Evolutionary conservation across 2,888 invertebrate species (phyloP).

Genomic region (Drosophila mettleri): DNA sequence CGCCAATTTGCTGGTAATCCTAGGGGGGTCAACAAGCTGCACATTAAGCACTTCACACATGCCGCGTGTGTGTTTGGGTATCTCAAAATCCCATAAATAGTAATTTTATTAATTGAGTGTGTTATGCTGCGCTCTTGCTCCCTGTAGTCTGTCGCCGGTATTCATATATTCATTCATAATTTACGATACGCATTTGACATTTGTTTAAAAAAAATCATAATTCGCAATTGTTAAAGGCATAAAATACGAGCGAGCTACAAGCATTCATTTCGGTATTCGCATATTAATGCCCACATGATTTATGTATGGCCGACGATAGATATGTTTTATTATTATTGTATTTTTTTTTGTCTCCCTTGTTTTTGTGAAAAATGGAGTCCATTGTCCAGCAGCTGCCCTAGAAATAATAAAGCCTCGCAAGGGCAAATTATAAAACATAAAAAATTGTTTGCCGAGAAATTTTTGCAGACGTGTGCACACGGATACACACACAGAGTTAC

Average conservation of each 20-base stretch:
- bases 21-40: conserved; percentile 45
- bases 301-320: conserved; percentile 47
- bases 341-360: background rate
- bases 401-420: conserved; percentile 52
- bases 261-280: conserved; percentile 29
- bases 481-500: background rate
- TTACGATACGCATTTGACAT: conserved; percentile 27
- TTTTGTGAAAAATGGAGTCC: conserved; percentile 6
- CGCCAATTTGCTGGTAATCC: conserved; percentile 69
- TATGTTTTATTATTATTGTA: conserved; percentile 20
- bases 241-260: conserved; percentile 47
- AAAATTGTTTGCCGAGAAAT: conserved; percentile 59
- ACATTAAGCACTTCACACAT: conserved; percentile 16
- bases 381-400: conserved; percentile 31
- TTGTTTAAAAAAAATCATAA: conserved; percentile 56
- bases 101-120: conserved; percentile 77
- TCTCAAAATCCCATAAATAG: conserved; percentile 70
- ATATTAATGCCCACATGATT: conserved; percentile 60
- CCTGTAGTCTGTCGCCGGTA: background rate
- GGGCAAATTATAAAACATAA: conserved; percentile 64
- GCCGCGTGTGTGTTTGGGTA: conserved; percentile 21
- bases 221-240: conserved; percentile 50
- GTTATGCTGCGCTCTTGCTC: background rate
- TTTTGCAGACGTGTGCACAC: conserved; percentile 23
- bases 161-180: conserved; percentile 43